Base-by-base conservation (phyloP, 2,888 invertebrate genomes). In the Apocheima hispidaria region DNA sequence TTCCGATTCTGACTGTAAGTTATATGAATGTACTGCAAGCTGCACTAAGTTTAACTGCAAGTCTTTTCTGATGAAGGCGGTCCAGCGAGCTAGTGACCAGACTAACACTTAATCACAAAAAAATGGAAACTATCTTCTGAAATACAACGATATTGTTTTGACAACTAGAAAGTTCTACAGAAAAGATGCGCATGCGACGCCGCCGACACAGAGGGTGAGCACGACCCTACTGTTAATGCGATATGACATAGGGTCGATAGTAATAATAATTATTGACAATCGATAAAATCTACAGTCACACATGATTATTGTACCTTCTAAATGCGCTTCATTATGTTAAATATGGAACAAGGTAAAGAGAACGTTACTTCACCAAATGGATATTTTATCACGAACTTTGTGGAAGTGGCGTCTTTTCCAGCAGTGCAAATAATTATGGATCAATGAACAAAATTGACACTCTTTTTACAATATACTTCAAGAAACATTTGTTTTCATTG, bases 171-270 rank as follows among this genome's bases (percentile, higher is more conserved):
- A 69, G 49, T 73, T 68, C 65, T 65, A 60, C 28, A 63, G 41
- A 23, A 60, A 61, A 68, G 71, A 69, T 76, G 79, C 75, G 79
- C 79, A 56, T 56, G 74, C 79, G 78, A 65, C 67, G 66, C 53
- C n/a, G 35, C 28, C 71, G 80, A 72, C 44, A 78, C 80, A 71
- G 81, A 77, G 81, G 81, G 81, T 81, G 81, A 73, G 63, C 80
- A 78, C 73, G 72, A 74, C 78, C 79, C 71, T 58, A 63, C 49
- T 55, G 43, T 4, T 21, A 33, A 53, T 33, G 41, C 60, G 52
- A 51, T 54, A 64, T 66, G 60, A 58, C 60, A 59, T 69, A 46
- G 69, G 68, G 66, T 57, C 52, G 62, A 40, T 67, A 70, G 67
- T 66, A 70, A 70, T 70, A 64, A 66, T 63, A 40, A 43, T 60